A percentile compares a stretch with the other conserved stretches of the same genome.
phyloP scores from a whole-genome alignment of 1,140 invertebrate species.

The Caenorhabditis latens region DNA sequence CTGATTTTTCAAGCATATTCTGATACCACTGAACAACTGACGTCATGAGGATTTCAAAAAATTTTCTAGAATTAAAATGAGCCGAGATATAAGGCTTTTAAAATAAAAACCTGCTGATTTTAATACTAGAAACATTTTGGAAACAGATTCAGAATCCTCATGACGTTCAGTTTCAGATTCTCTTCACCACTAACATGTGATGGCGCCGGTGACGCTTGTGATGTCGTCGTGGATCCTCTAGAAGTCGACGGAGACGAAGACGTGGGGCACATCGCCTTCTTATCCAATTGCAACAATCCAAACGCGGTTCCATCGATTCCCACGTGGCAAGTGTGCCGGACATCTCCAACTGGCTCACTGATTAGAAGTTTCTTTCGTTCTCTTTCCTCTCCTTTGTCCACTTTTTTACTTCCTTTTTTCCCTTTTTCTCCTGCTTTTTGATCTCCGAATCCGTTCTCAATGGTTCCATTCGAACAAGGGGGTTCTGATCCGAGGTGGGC shows the following conservation, averaged over 20 bases:
- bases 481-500: conserved; percentile 84
- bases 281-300: conserved; percentile 80
- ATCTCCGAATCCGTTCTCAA: conserved; percentile 31
- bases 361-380: conserved; percentile 83
- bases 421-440: conserved; percentile 46
- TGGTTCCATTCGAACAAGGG: conserved; percentile 19
- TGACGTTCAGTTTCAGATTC: too few relatives aligned
- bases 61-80: not conserved
- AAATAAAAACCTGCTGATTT: too few relatives aligned
- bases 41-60: too few relatives aligned
- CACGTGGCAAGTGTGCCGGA: conserved; percentile 96
- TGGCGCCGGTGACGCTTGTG: conserved; percentile 15
- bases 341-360: conserved; percentile 92
- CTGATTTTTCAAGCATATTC: too few relatives aligned
- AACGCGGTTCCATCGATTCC: conserved; percentile 96
- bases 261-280: conserved; percentile 49
- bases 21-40: too few relatives aligned
- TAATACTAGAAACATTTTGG: too few relatives aligned
- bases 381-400: conserved; percentile 83
- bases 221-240: not conserved
- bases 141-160: too few relatives aligned
- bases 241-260: conserved; percentile 35
- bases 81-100: too few relatives aligned
- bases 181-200: not conserved
- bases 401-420: conserved; percentile 77